Evolutionary conservation across 2,113 vertebrate species (phyloP).

Genomic region (Chloroceryle aenea): DNA sequence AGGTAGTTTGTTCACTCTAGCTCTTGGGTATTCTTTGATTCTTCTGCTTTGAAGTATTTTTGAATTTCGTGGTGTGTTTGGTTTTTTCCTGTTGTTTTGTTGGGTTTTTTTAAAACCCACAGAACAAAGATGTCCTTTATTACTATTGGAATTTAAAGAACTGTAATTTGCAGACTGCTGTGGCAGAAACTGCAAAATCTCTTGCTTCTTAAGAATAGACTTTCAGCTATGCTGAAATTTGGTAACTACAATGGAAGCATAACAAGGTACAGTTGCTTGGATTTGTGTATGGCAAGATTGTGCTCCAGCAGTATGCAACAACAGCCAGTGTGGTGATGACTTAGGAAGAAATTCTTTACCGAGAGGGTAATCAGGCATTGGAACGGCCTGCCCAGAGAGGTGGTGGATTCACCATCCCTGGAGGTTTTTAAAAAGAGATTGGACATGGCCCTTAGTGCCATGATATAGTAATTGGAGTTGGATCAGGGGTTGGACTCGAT

Average conservation of each 20-base stretch:
- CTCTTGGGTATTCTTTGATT: not conserved
- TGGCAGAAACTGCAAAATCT: not conserved
- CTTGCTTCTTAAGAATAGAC: not conserved
- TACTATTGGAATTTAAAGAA: not conserved
- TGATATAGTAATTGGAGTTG: too few species aligned
- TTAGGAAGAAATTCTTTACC: too few species aligned
- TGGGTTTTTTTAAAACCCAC: not conserved
- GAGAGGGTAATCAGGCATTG: too few species aligned
- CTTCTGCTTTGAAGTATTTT: not conserved
- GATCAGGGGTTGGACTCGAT: too few species aligned
- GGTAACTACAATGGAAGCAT: not conserved
- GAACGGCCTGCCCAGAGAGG: too few species aligned
- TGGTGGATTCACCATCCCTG: too few species aligned
- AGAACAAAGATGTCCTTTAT: not conserved
- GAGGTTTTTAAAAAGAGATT: too few species aligned
- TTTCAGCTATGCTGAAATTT: not conserved
- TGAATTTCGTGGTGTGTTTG: not conserved
- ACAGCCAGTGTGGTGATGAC: fast-evolving
- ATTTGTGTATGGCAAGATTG: not conserved
- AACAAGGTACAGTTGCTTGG: fast-evolving
- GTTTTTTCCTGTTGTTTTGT: too few species aligned
- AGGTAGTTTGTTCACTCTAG: not conserved
- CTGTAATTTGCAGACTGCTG: not conserved
- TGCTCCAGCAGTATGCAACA: not conserved
- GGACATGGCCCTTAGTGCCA: too few species aligned